phyloP scores from a whole-genome alignment of 2,113 vertebrate genomes.

The Scolopax mira region DNA sequence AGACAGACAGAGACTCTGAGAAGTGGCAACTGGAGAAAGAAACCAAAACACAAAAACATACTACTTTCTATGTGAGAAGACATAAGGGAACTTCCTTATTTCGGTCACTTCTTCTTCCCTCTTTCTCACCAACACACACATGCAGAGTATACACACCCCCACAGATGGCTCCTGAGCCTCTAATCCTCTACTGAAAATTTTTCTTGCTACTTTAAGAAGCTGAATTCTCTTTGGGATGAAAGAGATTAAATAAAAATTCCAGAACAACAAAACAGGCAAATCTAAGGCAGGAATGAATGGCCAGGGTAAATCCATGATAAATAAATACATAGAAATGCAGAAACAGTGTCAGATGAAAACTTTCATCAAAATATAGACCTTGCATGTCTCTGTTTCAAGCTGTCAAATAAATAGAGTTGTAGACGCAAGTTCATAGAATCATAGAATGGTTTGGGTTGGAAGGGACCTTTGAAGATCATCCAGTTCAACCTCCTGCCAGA shows the following conservation, averaged over 20 bases:
- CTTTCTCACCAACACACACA: constrained; percentile 6
- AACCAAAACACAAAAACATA: not conserved
- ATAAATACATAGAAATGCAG: not conserved
- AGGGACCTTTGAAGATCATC: no score
- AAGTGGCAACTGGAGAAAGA: not conserved
- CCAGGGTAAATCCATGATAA: not conserved
- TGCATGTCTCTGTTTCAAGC: not conserved
- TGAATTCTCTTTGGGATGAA: constrained; percentile 38
- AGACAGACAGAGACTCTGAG: not conserved
- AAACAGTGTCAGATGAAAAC: not conserved
- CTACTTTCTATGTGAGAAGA: constrained; percentile 3
- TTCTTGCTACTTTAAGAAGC: not conserved
- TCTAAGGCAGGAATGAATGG: not conserved
- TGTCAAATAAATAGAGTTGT: not conserved
- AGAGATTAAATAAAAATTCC: constrained; percentile 19
- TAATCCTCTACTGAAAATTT: constrained; percentile 3
- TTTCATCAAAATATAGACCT: not conserved
- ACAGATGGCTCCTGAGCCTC: not conserved
- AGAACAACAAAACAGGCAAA: not conserved
- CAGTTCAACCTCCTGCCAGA: no score
- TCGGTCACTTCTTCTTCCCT: constrained; percentile 25
- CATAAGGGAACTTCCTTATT: not conserved
- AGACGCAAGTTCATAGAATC: no score
- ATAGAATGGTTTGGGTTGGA: no score
- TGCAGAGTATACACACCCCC: not conserved